These are phyloP conservation scores for Tuberolachnus salignus DNA, from an alignment of 2,888 invertebrate species.

Conservation along the genomic window DNA sequence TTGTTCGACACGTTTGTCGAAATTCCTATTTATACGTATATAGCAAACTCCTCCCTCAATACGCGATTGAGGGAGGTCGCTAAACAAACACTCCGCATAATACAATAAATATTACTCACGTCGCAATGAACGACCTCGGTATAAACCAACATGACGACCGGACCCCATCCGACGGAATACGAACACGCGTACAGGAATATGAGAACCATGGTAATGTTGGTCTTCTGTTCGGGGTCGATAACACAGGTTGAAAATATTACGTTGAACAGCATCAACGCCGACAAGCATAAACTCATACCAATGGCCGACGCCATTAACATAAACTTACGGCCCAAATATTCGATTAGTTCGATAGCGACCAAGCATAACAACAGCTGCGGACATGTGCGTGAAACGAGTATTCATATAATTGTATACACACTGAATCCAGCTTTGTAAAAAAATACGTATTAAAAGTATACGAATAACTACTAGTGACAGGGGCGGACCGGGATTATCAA, in stretches of 20 bases:
- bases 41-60: too few relatives aligned
- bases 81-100: not conserved
- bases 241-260: not conserved
- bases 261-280: not conserved
- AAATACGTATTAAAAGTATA: too few relatives aligned
- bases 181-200: not conserved
- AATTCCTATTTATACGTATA: too few relatives aligned
- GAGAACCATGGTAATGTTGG: not conserved
- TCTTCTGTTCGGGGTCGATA: not conserved
- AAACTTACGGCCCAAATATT: not conserved
- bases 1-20: too few relatives aligned
- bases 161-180: slow-evolving; percentile 39
- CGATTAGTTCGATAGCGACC: not conserved
- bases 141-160: slow-evolving; percentile 14
- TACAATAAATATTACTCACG: not conserved
- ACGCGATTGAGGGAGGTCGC: too few relatives aligned
- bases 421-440: too few relatives aligned
- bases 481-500: too few relatives aligned
- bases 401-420: not conserved
- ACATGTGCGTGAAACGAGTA: too few relatives aligned
- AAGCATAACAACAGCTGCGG: not conserved
- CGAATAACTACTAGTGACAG: too few relatives aligned
- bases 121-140: slow-evolving; percentile 19
- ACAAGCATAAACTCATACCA: slow-evolving; percentile 6
- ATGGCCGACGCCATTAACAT: not conserved